These are phyloP conservation scores for Peromyscus aztecus DNA, from an alignment of 2,797 vertebrate species.

Conservation along the genomic window DNA sequence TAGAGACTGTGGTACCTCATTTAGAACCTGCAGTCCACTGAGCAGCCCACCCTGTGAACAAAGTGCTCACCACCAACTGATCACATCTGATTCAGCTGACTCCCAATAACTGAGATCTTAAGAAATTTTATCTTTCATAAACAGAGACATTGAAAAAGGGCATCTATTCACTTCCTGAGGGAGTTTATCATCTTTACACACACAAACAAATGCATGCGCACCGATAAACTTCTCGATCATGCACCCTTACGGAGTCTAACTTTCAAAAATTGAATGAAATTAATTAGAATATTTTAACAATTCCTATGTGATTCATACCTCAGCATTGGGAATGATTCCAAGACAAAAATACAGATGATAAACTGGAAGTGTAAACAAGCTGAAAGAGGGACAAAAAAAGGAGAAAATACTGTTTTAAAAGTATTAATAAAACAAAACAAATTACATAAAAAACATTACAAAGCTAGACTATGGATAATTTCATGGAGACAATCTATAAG, in stretches of 20 bases:
- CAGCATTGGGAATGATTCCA: background rate
- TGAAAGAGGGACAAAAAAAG: background rate
- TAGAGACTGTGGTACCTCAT: background rate
- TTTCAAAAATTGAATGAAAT: background rate
- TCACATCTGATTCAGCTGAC: background rate
- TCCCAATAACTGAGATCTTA: no score
- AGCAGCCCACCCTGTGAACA: background rate
- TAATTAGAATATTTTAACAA: background rate
- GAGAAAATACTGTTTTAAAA: background rate
- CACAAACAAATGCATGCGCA: background rate
- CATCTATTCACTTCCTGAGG: background rate
- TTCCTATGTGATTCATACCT: background rate
- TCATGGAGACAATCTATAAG: background rate
- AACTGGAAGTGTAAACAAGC: background rate
- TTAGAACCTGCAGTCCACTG: background rate
- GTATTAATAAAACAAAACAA: background rate
- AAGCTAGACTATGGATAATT: background rate
- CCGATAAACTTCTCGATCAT: no score
- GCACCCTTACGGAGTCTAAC: background rate
- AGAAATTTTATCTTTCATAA: constrained; percentile 21
- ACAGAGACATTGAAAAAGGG: background rate
- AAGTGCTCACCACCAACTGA: background rate
- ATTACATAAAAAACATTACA: background rate
- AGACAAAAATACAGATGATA: background rate
- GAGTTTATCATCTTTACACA: background rate